A percentile compares a stretch with the other conserved stretches of the same genome.
These are phyloP conservation scores for Plodia interpunctella DNA, from an alignment of 1,140 invertebrate genomes.

Conservation along the genomic window DNA sequence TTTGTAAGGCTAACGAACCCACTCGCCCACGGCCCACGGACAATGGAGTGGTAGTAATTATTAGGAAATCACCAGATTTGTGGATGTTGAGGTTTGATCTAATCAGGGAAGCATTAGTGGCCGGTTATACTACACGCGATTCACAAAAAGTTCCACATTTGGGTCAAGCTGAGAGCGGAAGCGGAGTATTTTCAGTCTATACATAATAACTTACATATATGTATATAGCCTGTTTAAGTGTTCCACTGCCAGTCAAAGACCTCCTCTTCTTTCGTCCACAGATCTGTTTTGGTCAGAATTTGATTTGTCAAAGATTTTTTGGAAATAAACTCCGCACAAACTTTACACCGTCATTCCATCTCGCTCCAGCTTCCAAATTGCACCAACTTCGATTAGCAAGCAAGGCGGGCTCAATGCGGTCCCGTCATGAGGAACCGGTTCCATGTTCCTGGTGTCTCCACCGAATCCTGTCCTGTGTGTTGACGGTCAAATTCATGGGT, in stretches of 20 bases:
- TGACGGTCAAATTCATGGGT: neutral
- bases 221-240: too few relatives aligned
- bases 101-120: neutral
- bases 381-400: neutral
- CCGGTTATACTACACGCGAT: neutral
- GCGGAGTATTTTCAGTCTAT: neutral
- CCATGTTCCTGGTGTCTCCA: neutral
- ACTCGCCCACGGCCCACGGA: neutral
- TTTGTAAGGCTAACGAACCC: slow-evolving; percentile 1
- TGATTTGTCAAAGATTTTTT: too few relatives aligned
- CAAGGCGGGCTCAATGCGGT: neutral
- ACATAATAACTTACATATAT: too few relatives aligned
- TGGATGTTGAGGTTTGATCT: neutral
- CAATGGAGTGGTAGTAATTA: neutral
- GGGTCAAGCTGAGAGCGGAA: neutral
- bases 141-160: neutral
- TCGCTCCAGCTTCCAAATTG: neutral
- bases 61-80: neutral
- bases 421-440: neutral
- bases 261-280: too few relatives aligned
- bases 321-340: too few relatives aligned
- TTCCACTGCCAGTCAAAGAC: too few relatives aligned
- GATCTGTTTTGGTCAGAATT: too few relatives aligned
- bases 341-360: neutral
- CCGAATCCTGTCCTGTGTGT: neutral